Evolutionary conservation across 1,140 invertebrate genomes (phyloP), one percentile per base, ranked within the genome.

Genomic region (Popillia japonica): DNA sequence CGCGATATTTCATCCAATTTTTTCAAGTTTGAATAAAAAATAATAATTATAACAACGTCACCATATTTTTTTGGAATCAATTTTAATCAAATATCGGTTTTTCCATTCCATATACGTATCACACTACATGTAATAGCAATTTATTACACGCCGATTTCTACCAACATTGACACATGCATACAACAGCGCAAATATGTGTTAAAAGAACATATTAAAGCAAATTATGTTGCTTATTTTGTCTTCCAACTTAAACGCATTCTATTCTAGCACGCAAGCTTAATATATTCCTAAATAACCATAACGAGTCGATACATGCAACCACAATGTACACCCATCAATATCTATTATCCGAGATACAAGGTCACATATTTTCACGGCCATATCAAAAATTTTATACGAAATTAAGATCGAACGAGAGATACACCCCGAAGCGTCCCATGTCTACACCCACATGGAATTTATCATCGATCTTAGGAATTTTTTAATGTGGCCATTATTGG

Each of bases 391-490:
- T 68, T 23, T 68, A 68, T 68, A 68, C 27, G 61, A 68, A 68
- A 68, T 68, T 68, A 68, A 68, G 61, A 68, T 68, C 11, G 61
- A 34, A 68, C 22, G 61, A 68, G 22, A 68, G 61, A 68, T 68
- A 34, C 61, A 68, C 27, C 27, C 22, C 11, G 61, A 23, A 68
- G 61, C 61, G 61, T 68, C 61, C 61, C 6, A 68, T 68, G 61
- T 74, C 72, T 74, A 74, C 72, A 74, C 72, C 72, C 72, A 74
- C 72, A 40, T 41, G 72, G 72, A 27, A 74, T 44, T 74, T 74
- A 74, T 74, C 72, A 34, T 40, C 41, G 27, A 74, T 74, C 72
- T 74, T 10, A 10, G 41, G 72, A 74, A 74, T 74, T 74, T 74
- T 74, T 74, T 74, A 74, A 74, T 74, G 34, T 20, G 17, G 72